Evolutionary conservation across 2,888 invertebrate genomes (phyloP).

Genomic region (Dexiosoma caninum): DNA sequence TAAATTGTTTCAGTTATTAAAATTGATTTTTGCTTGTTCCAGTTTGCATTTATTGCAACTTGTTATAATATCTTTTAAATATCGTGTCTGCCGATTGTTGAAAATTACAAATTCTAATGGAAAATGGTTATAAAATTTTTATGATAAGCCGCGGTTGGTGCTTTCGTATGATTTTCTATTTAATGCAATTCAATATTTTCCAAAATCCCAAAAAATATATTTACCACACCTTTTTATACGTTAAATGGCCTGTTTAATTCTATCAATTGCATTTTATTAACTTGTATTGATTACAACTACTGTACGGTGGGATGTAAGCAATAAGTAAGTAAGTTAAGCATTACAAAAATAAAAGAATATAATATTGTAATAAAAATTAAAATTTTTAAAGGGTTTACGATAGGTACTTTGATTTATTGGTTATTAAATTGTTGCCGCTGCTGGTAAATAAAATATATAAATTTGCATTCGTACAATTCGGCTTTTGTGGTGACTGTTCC

Average conservation of each 20-base stretch:
- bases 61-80: slow-evolving; percentile 3
- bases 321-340: background rate
- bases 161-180: background rate
- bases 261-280: slow-evolving; percentile 35
- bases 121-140: slow-evolving; percentile 47
- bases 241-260: slow-evolving; percentile 27
- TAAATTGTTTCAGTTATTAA: slow-evolving; percentile 23
- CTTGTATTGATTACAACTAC: slow-evolving; percentile 16
- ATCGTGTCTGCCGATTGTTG: background rate
- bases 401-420: too few species aligned
- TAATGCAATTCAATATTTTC: slow-evolving; percentile 3
- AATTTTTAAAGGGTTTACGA: too few species aligned
- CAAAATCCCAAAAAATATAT: slow-evolving; percentile 3
- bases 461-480: too few species aligned
- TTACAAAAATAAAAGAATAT: too few species aligned
- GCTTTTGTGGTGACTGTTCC: too few species aligned
- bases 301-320: background rate
- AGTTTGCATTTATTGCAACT: background rate
- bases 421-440: too few species aligned
- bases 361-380: too few species aligned
- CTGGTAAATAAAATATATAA: too few species aligned
- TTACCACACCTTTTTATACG: slow-evolving; percentile 38
- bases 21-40: slow-evolving; percentile 23
- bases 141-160: slow-evolving; percentile 27
- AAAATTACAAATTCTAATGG: slow-evolving; percentile 34